phyloP scores from a whole-genome alignment of 2,797 vertebrate species.

The Spea hammondii region DNA sequence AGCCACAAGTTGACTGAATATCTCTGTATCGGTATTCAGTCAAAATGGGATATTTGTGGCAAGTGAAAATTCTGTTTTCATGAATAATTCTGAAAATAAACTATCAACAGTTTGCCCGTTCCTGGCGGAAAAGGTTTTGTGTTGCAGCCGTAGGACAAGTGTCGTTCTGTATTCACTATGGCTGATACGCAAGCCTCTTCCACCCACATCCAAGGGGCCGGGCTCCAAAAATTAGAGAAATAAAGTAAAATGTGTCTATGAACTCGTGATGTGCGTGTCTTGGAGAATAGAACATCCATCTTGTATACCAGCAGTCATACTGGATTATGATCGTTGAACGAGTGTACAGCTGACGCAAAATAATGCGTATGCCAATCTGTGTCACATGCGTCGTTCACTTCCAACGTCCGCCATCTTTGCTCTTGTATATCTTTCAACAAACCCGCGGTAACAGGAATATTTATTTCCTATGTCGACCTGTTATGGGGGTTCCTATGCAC shows the following conservation, averaged over 20 bases:
- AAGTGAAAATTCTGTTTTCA: too few relatives aligned
- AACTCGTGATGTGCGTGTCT: background rate
- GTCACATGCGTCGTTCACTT: background rate
- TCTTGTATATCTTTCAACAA: background rate
- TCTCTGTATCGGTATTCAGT: too few relatives aligned
- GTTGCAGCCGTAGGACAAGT: too few relatives aligned
- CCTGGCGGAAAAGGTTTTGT: too few relatives aligned
- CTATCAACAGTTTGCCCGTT: too few relatives aligned
- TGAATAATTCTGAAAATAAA: too few relatives aligned
- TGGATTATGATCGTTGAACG: too few relatives aligned
- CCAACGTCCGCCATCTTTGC: background rate
- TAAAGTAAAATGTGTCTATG: background rate
- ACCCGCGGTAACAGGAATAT: background rate
- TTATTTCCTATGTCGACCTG: slow-evolving; percentile 1
- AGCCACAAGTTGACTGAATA: too few relatives aligned
- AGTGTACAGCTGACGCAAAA: too few relatives aligned
- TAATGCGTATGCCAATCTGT: too few relatives aligned
- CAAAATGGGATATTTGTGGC: too few relatives aligned
- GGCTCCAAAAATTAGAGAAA: background rate
- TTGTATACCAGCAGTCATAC: background rate
- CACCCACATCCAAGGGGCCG: background rate
- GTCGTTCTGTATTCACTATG: too few relatives aligned
- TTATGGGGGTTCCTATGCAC: slow-evolving; percentile 39
- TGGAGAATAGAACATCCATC: background rate
- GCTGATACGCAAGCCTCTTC: background rate